Base-by-base conservation (phyloP, 2,888 invertebrate species). In the Apeira syringaria region DNA sequence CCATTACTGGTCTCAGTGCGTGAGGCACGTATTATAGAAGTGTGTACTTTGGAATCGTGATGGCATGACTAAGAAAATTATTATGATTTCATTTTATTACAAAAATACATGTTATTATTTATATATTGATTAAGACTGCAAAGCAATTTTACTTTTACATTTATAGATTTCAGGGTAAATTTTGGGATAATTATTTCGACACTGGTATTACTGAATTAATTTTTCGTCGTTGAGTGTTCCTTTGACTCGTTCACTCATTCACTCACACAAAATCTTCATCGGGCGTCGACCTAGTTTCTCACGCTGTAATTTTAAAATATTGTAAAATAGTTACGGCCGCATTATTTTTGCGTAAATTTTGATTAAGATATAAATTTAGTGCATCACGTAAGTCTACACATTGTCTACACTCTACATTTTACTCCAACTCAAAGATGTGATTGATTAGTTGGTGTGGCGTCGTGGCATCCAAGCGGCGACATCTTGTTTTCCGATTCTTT, bases 401-500 rank as follows among this genome's bases (percentile, higher is more conserved):
- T 47, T 45, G 43, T 39, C 37, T 53, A 51, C 61, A 55, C 37
- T 45, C 44, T 35, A 31, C 45, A 34, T 45, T 35, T 46, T 39
- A 27, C 39, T 31, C 38, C 28, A 42, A 31, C 33, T 15, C 37
- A 42, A 30, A 47, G 31, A 24, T 39, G 34, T 47, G 18, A 32
- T 49, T 46, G 52, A 35, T 56, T 61, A 56, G 53, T 47, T 50
- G 37, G 55, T 62, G 72, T 76, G 81, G 79, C 59, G 61, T 77
- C 87, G 86, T 88, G 87, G 88, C 87, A 83, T 30, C 78, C 76
- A 74, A 68, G 73, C 69, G 86, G 68, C 85, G 88, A 88, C 88
- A 88, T 88, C 76, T 88, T 88, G 88, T 88, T 86, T 85, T 80
- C 71, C 50, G 47, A 50, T 74, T 71, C 80, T 69, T 80, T 80